Evolutionary conservation across 2,113 vertebrate species (phyloP).

Genomic region (Callithrix jacchus): DNA sequence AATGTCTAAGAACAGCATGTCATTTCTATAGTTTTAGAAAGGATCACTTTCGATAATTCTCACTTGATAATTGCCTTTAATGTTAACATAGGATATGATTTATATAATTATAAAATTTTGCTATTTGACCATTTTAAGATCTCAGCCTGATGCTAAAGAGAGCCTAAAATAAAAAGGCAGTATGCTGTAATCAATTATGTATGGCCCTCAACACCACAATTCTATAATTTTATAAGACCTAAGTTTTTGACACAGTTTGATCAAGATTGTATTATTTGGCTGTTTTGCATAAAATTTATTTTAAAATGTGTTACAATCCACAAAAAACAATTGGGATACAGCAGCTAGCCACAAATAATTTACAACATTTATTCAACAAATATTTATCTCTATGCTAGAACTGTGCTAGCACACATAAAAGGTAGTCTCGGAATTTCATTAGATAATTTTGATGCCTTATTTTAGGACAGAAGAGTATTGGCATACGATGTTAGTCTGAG

Average conservation of each 20-base stretch:
- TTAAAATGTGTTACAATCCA: neutral
- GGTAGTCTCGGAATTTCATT: neutral
- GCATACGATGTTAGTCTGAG: neutral
- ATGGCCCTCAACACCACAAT: neutral
- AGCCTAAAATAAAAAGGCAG: neutral
- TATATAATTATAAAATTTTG: neutral
- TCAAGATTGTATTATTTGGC: neutral
- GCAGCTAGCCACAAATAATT: neutral
- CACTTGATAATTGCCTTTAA: neutral
- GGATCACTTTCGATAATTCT: neutral
- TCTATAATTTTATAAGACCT: neutral
- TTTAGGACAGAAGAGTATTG: neutral
- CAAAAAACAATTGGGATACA: neutral
- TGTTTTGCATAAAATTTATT: neutral
- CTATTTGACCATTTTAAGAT: neutral
- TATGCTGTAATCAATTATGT: neutral
- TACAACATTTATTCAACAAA: neutral
- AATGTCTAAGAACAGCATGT: neutral
- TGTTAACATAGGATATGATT: neutral
- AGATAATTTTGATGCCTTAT: neutral
- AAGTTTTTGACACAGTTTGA: neutral
- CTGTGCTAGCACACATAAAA: neutral
- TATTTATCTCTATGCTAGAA: neutral
- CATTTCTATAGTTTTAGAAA: neutral
- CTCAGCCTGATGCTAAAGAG: neutral